These are phyloP conservation scores for rabbit (Oryctolagus cuniculus) DNA, from an alignment of 2,113 vertebrate species.

Conservation along the genomic window DNA sequence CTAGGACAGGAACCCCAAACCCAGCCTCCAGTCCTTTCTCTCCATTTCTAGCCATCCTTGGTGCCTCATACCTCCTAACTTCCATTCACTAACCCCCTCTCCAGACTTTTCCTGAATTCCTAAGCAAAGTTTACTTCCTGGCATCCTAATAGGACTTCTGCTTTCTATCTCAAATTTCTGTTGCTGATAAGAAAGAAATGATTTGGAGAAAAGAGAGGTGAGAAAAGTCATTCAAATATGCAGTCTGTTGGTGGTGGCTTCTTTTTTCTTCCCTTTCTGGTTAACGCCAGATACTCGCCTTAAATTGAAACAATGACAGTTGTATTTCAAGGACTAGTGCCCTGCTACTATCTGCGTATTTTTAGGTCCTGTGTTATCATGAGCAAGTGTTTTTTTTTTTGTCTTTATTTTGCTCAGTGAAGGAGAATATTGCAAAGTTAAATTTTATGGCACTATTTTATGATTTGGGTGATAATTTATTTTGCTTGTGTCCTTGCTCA, in stretches of 20 bases:
- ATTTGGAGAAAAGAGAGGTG: background rate
- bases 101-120: background rate
- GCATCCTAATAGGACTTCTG: background rate
- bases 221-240: background rate
- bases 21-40: background rate
- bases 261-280: background rate
- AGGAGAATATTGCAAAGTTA: background rate
- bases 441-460: background rate
- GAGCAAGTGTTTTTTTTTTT: background rate
- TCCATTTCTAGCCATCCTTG: background rate
- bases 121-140: background rate
- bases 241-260: background rate
- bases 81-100: background rate
- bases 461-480: slow-evolving; percentile 20
- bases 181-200: background rate
- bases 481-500: background rate
- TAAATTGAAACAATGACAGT: background rate
- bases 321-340: slow-evolving; percentile 33
- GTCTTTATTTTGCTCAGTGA: background rate
- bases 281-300: background rate
- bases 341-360: background rate
- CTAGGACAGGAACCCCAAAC: background rate
- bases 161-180: background rate
- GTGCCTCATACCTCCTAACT: background rate
- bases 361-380: background rate